Conservation (phyloP, 2,888 invertebrate genomes). For the Eurytoma adleriae region DNA sequence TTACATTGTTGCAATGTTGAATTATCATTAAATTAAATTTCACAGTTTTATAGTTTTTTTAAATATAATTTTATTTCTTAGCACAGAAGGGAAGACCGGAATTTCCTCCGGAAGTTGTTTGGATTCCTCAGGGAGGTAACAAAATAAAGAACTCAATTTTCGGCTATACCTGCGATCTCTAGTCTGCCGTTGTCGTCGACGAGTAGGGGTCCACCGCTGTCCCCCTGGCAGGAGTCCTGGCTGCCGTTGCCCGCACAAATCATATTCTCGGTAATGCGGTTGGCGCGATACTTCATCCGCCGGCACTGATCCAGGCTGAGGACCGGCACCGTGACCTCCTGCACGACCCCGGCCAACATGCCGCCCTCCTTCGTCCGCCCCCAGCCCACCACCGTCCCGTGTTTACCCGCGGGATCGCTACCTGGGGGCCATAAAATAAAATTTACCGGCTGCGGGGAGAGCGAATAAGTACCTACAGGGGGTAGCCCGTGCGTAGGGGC, state of each 20-base stretch:
- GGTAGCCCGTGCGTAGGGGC: no score
- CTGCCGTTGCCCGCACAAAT: conserved; percentile 89
- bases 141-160: not conserved
- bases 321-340: conserved; percentile 91
- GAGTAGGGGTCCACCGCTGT: conserved; percentile 90
- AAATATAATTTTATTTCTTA: no score
- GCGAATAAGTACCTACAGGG: no score
- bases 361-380: conserved; percentile 90
- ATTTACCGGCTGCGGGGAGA: not conserved
- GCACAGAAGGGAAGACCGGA: no score
- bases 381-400: conserved; percentile 91
- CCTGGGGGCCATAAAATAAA: conserved; percentile 70
- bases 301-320: conserved; percentile 87
- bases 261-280: conserved; percentile 90
- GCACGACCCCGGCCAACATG: conserved; percentile 85
- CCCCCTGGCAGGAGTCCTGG: conserved; percentile 92
- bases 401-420: conserved; percentile 83
- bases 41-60: no score
- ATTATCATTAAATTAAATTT: no score
- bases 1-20: no score
- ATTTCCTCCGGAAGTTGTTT: not conserved
- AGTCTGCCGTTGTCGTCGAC: conserved; percentile 86
- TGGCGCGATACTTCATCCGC: conserved; percentile 89
- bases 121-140: not conserved
- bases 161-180: conserved; percentile 86